These are phyloP conservation scores for Drosophila chauvacae DNA, from an alignment of 1,140 invertebrate genomes.

Conservation along the genomic window DNA sequence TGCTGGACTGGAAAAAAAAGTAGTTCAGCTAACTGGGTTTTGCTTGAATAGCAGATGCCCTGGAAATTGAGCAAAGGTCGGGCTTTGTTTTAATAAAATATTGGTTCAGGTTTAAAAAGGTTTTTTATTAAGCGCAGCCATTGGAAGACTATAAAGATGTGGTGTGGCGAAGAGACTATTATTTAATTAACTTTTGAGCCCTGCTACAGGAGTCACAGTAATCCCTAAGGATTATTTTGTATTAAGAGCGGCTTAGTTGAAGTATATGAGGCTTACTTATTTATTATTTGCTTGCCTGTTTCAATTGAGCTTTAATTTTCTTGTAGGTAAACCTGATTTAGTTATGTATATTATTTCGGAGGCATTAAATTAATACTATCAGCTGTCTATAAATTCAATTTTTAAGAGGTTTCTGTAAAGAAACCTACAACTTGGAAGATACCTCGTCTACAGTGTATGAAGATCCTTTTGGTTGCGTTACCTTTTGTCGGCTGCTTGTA, in stretches of 20 bases:
- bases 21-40: neutral
- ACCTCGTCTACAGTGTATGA: slow-evolving; percentile 1
- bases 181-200: no score
- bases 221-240: neutral
- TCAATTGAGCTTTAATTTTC: neutral
- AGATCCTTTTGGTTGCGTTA: slow-evolving; percentile 23
- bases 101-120: neutral
- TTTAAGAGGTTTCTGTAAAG: no score
- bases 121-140: neutral
- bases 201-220: neutral
- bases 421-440: neutral
- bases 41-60: slow-evolving; percentile 17
- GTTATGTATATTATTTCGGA: no score
- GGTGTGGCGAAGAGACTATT: neutral
- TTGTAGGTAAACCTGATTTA: no score
- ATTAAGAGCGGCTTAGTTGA: no score
- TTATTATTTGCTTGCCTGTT: neutral
- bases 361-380: no score
- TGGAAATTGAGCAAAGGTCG: slow-evolving; percentile 1
- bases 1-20: slow-evolving; percentile 33
- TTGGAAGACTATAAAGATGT: neutral
- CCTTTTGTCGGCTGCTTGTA: slow-evolving; percentile 8
- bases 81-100: slow-evolving; percentile 3
- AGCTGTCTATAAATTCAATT: no score
- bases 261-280: neutral